phyloP scores from a whole-genome alignment of 2,113 vertebrate species.

The Mormyrus lacerda region DNA sequence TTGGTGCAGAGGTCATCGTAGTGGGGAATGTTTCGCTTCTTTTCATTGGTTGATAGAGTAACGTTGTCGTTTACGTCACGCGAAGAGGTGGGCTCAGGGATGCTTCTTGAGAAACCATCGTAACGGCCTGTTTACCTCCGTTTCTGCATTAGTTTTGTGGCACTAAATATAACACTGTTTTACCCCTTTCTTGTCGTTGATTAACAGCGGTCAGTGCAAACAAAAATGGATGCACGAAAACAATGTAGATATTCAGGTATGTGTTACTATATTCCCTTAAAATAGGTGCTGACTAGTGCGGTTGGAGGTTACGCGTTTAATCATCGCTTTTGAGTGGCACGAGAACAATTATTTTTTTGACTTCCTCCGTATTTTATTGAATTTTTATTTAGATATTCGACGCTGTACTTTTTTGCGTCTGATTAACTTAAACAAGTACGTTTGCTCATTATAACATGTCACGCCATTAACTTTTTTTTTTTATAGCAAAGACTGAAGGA shows the following conservation, averaged over 20 bases:
- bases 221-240: not conserved
- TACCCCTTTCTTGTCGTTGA: not conserved
- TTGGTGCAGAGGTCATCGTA: not conserved
- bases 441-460: not conserved
- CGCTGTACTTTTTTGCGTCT: not conserved
- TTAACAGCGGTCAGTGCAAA: not conserved
- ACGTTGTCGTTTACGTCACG: constrained; percentile 18
- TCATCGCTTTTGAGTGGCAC: not conserved
- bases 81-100: not conserved
- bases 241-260: constrained; percentile 8
- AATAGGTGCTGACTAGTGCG: not conserved
- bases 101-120: constrained; percentile 43
- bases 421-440: not conserved
- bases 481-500: not conserved
- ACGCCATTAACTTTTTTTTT: not conserved
- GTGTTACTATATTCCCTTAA: not conserved
- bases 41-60: constrained; percentile 1
- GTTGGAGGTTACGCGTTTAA: not conserved
- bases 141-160: not conserved
- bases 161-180: not conserved
- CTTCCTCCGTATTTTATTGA: not conserved
- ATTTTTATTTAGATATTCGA: not conserved
- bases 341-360: not conserved
- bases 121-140: constrained; percentile 29
- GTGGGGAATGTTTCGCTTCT: not conserved